Conservation (phyloP, 2,888 invertebrate genomes). For the Xylota segnis region DNA sequence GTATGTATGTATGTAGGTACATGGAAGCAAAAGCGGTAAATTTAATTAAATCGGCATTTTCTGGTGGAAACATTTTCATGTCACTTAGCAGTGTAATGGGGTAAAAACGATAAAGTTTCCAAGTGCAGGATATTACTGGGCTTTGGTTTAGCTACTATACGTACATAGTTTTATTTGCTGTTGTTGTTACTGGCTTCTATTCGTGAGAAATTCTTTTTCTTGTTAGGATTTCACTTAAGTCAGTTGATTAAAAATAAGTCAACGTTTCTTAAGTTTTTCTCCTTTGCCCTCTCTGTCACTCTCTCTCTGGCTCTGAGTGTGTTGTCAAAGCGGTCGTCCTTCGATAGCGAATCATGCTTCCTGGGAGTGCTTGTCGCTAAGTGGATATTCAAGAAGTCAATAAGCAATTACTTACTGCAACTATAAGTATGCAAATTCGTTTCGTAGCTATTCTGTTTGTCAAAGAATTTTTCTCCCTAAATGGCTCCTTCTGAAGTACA, state of each 20-base stretch:
- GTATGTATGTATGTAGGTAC: no score
- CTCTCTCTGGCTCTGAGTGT: no score
- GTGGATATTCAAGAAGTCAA: not conserved
- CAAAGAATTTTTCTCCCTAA: no score
- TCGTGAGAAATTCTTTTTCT: not conserved
- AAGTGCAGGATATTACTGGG: constrained; percentile 22
- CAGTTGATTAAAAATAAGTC: constrained; percentile 13
- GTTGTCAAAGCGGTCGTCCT: not conserved
- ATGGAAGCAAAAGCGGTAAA: constrained; percentile 29
- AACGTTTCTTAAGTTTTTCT: not conserved
- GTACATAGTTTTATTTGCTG: constrained; percentile 4
- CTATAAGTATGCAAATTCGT: not conserved
- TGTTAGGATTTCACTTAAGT: constrained; percentile 14
- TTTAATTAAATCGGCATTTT: constrained; percentile 54
- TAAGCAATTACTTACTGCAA: constrained; percentile 8
- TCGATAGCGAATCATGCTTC: not conserved
- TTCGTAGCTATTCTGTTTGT: no score
- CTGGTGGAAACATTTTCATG: constrained; percentile 48
- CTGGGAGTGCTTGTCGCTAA: not conserved
- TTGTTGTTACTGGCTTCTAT: not conserved
- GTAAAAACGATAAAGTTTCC: constrained; percentile 39
- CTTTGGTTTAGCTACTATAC: constrained; percentile 3
- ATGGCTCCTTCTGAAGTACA: no score
- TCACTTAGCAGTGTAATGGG: constrained; percentile 43
- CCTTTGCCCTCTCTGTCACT: no score